Evolutionary conservation across 1,140 invertebrate genomes (phyloP), one percentile per base, ranked within the genome.

Genomic region (Myzus persicae): DNA sequence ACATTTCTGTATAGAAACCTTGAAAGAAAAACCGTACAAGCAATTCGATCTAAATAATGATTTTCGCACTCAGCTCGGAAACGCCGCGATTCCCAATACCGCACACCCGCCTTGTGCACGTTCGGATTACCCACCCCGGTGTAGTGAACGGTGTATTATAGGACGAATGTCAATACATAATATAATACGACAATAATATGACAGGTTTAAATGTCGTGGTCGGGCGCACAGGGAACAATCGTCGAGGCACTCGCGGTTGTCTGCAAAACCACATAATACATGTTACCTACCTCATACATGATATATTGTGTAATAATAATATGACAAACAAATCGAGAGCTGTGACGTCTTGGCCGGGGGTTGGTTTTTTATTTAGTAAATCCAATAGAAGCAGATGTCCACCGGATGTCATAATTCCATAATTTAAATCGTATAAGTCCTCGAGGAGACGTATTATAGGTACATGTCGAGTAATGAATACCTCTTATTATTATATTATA

Each of bases 381-480:
- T 90, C 42, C 36, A 76, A n/a, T 31, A 67, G 54, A 22, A 44
- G 40, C 90, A 91, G 59, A 91, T 91, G 90, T 90, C 88, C 87
- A 89, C 87, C 88, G 88, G 88, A 90, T 76, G 90, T 91, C 90
- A 91, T 67, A 91, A 44, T 91, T 91, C 14, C 51, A 91, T 91
- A 91, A 90, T 87, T 87, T 46, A n/a, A 44, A 87, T 91, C 44
- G 51, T 91, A 67, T 67, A 40, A 24, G 46, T 67, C 38, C 90
- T 90, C 51, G 36, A 90, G 36, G 14, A 90, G 88, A 51, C 20
- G 36, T 42, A 51, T n/a, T n/a, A n/a, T n/a, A n/a, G n/a, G n/a
- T n/a, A 0, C 7, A 81, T 81, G 22, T 38, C 36, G 7, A 59
- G 51, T 51, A 90, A 90, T 90, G 88, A 9, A 59, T 90, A 90